Evolutionary conservation across 2,797 vertebrate species (phyloP), one percentile per base, ranked within the genome.

Genomic region (Craterocephalus amniculus): DNA sequence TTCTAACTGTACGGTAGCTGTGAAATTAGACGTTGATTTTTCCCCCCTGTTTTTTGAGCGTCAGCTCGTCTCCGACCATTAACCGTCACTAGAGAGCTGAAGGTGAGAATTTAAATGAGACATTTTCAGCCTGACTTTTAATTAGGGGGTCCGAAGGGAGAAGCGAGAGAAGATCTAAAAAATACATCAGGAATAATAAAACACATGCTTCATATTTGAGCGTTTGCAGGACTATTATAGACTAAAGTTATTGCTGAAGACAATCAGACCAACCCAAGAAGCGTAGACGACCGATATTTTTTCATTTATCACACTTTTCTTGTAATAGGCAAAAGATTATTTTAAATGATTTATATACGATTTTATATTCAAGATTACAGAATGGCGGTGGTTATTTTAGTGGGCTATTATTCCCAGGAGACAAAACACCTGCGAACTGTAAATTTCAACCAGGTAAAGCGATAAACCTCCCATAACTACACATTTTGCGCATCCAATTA

Each of bases 71-170:
- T 88, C 78, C 83, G 85, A 88, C 78, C 72, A 80, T 83, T 80
- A 82, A 43, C 63, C 71, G 89, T 75, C 88, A 87, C 85, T 26
- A 84, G 88, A 91, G 90, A 90, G 83, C 71, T 86, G 66, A 85
- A 89, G 83, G 76, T 84, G 87, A 84, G 83, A 83, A 86, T 87
- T 88, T 86, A 87, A 87, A 91, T 86, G 85, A 87, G 88, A 69
- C 74, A 54, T 74, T 79, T 82, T 80, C 49, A 75, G 74, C 45
- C 32, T 2, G 57, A 68, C 36, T 88, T 87, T 88, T 79, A 85
- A 88, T 86, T 71, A 65, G n/a, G 29, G 20, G 57, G 56, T 79
- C 58, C 67, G 29, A 62, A 24, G 27, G 69, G 54, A 43, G 2
- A 72, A 63, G 32, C 16, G 12, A 27, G 40, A 31, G 31, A 51